Evolutionary conservation across 2,888 invertebrate genomes (phyloP), one percentile per base, ranked within the genome.

Genomic region (Standfussiana lucernea): DNA sequence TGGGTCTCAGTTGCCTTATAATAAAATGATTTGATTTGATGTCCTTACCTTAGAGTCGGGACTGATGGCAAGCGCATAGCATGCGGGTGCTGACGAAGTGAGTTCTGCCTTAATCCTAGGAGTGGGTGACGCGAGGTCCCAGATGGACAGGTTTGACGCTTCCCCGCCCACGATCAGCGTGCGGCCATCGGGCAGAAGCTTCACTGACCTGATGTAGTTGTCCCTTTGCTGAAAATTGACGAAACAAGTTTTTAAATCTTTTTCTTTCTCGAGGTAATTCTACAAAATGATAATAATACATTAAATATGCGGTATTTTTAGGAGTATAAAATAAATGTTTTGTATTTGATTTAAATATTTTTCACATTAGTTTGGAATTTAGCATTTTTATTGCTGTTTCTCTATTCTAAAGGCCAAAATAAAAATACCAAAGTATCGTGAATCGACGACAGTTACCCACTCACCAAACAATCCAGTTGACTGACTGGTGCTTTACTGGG

Each of bases 111-210:
- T 99, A 91, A 99, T 99, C 72, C 99, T 96, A 8, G 99, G 99
- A 79, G 98, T 99, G 3, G 99, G 98, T 84, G 98, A 98, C 72
- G 99, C 99, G 82, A 99, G 95, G 96, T 99, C 99, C 99, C 99
- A 99, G 90, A 99, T 99, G 85, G 99, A 99, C 67, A 99, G 97
- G 92, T 99, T 99, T 89, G 98, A 98, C 28, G 99, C 99, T 95
- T 99, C 99, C 24, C 99, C 99, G 65, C 99, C 99, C 50, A 99
- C 99, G 87, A 99, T 99, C 85, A 99, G 97, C 42, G 99, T 99
- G 86, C 99, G 97, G 3, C 99, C 99, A 93, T 99, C 99, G 0
- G 98, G 99, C 80, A 99, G 96, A 42, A 99, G 96, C 94, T 99
- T 99, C 89, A 99, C 99, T 56, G 99, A 99, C 90, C 99, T 97